Evolutionary conservation across 2,888 invertebrate genomes (phyloP), one percentile per base, ranked within the genome.

Genomic region (Mesochorus sp.): DNA sequence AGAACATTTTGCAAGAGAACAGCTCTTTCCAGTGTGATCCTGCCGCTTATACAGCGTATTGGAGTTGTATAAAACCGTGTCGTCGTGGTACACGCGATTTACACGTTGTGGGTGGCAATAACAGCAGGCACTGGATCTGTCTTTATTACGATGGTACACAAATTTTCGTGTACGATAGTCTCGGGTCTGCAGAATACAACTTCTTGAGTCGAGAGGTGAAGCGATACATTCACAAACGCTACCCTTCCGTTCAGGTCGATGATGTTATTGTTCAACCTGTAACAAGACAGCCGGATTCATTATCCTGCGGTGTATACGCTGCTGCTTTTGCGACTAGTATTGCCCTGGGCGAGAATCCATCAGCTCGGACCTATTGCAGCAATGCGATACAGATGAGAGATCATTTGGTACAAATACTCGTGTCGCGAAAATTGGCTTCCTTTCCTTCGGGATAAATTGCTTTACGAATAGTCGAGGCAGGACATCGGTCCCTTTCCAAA

Each of bases 241-340:
- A 76, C 62, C 79, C 79, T 31, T n/a, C 21, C 3, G 4, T 75
- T 6, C 1, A 8, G n/a, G 14, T n/a, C 17, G 19, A 39, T 0
- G 21, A 78, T 19, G 17, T 78, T 10, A 6, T 57, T 21, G 14
- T 51, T 28, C 4, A 21, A 26, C 10, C 24, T 2, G 61, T 71
- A 1, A 59, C 59, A 2, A 31, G 12, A 10, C 79, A 79, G 26
- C 66, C 75, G 2, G 78, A 79, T 66, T 2, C 6, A 2, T 39
- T 64, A 10, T 64, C 55, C 44, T 76, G 79, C 21, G 76, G 76
- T 8, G 64, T 73, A 8, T 73, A 79, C 10, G 57, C 76, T 37
- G 66, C 61, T 17, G 74, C 74, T 21, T 64, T 64, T 34, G 49
- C 64, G 2, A 64, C 62, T 0, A 47, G 34, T 12, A 34, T 62